Conservation (phyloP, 1,140 invertebrate genomes). For the Halyomorpha halys region DNA sequence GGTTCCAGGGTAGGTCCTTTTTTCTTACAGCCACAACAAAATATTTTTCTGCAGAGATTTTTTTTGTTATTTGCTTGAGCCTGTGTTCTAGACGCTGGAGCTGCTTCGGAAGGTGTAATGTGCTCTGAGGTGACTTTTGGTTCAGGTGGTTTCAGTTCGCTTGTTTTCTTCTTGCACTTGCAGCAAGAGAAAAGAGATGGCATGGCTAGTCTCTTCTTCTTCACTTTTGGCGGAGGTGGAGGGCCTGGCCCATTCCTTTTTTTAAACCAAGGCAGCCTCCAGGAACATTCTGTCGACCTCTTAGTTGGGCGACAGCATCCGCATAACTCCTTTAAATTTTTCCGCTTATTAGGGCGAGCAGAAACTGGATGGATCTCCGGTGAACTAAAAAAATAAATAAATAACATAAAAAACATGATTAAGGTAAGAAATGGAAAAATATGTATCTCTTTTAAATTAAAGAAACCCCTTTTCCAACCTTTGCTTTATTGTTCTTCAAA, state of each 20-base stretch:
- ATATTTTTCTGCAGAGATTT: slow-evolving; percentile 4
- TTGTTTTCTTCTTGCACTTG: neutral
- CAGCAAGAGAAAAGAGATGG: neutral
- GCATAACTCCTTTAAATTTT: neutral
- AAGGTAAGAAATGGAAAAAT: no score
- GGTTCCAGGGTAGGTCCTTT: neutral
- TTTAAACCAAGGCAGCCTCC: slow-evolving; percentile 2
- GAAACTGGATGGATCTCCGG: slow-evolving; percentile 21
- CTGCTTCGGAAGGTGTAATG: no score
- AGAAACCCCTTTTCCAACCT: no score
- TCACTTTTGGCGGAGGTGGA: slow-evolving; percentile 10
- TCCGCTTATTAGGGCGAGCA: neutral
- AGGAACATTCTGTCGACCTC: neutral
- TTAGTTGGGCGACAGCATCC: neutral
- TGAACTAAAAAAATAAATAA: slow-evolving; percentile 11
- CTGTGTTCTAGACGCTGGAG: no score
- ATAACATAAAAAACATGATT: no score
- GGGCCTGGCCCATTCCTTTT: neutral
- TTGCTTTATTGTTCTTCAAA: no score
- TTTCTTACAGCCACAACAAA: neutral
- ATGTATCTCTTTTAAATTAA: no score
- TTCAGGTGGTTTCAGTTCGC: neutral
- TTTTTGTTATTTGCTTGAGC: neutral
- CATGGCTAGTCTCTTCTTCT: neutral
- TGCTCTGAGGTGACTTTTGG: neutral